Base-by-base conservation (phyloP, 2,888 invertebrate species). In the Ennomos erosarius region DNA sequence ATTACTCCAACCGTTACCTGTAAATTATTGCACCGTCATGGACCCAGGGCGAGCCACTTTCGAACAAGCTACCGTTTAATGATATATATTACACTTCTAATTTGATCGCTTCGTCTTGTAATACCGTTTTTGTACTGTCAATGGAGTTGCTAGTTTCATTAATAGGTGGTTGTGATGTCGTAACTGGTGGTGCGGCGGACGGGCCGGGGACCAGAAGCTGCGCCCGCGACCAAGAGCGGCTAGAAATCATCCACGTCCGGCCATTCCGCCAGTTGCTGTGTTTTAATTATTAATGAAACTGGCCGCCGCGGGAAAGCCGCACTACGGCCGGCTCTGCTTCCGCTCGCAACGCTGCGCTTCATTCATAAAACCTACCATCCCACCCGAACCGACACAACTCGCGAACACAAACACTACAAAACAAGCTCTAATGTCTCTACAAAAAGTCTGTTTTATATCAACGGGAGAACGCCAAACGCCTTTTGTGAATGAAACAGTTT, bases 221-320 rank as follows among this genome's bases (percentile, higher is more conserved):
- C 77, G 78, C 73, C 75, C 71, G 78, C 67, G 73, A 75, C 75
- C 81, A 69, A 81, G 78, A 79, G 79, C 78, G 76, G 79, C 88
- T 90, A 90, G 92, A 91, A 91, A 92, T 85, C 89, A 89, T 90
- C 82, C 67, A 72, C 90, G 87, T 91, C 92, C 92, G 90, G 90
- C 75, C 88, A 89, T 89, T 90, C 89, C 83, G 84, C 82, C 80
- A 84, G 84, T 88, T 82, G 88, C 84, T 76, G 84, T 77, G 83
- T 89, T 92, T 91, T 91, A 91, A 91, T 91, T 91, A 90, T 92
- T 91, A 91, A 92, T 91, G 92, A 90, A 91, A 90, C 90, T 85
- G 84, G 79, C 83, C 84, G 86, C 80, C 80, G 82, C 91, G 91
- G 90, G 90, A 87, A 91, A 91, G 92, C 90, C 90, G 85, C 88